These are phyloP conservation scores for Anguilla japonica DNA, from an alignment of 2,113 vertebrate genomes.

Conservation along the genomic window DNA sequence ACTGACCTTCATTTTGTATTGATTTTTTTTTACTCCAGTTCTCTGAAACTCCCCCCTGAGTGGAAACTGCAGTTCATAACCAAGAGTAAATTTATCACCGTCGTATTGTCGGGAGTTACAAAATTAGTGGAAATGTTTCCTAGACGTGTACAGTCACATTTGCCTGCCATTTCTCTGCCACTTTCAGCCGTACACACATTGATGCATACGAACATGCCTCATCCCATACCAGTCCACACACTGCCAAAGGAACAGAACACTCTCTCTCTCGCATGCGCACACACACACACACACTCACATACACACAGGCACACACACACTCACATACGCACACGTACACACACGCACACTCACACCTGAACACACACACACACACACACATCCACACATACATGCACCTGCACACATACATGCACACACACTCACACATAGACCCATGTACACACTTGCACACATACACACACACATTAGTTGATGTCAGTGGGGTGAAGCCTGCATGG, in stretches of 20 bases:
- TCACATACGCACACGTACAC: neutral
- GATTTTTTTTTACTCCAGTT: neutral
- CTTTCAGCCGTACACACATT: neutral
- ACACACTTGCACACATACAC: neutral
- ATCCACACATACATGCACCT: too few relatives aligned
- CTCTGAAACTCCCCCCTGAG: neutral
- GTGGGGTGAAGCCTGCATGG: too few relatives aligned
- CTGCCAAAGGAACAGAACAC: neutral
- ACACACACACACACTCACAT: neutral
- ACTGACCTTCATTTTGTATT: constrained; percentile 3
- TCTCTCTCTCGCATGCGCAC: neutral
- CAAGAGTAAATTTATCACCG: neutral
- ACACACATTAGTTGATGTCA: too few relatives aligned
- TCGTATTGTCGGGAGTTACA: neutral
- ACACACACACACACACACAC: neutral
- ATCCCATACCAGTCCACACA: neutral
- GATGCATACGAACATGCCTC: neutral
- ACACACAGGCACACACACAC: neutral
- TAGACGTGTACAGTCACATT: neutral
- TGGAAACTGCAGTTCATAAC: neutral
- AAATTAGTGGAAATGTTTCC: neutral
- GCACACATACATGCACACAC: neutral
- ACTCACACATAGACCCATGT: neutral
- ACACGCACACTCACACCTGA: neutral
- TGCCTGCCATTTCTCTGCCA: neutral